Evolutionary conservation across 2,797 vertebrate genomes (phyloP).

Genomic region (Falco novaeseelandiae): DNA sequence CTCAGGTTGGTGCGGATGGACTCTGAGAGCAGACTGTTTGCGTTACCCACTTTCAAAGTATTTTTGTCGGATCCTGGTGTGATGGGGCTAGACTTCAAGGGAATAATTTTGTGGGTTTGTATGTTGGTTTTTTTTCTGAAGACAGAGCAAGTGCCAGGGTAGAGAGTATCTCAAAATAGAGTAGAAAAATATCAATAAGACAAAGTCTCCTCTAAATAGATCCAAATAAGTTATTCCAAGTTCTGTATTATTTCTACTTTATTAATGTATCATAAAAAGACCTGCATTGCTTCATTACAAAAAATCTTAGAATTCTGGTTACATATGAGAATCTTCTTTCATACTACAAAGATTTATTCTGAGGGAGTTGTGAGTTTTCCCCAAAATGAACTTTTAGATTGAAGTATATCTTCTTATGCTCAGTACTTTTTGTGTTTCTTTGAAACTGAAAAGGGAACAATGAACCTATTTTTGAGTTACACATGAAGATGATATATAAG

Average conservation of each 20-base stretch:
- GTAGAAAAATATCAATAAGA: background rate
- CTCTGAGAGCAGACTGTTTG: constrained; percentile 22
- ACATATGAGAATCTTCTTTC: background rate
- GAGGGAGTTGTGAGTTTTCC: background rate
- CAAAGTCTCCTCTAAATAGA: background rate
- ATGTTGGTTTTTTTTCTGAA: background rate
- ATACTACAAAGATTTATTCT: background rate
- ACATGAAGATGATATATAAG: background rate
- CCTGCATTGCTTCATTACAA: background rate
- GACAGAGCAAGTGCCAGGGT: background rate
- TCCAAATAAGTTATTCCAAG: background rate
- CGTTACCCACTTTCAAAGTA: constrained; percentile 24
- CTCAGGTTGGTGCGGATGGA: background rate
- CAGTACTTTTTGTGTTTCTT: background rate
- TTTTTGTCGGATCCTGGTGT: background rate
- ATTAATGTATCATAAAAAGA: background rate
- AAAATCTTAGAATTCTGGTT: background rate
- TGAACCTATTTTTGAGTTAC: background rate
- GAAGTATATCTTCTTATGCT: background rate
- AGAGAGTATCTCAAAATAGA: background rate
- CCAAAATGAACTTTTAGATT: background rate
- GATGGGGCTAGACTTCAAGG: background rate
- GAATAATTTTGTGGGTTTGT: background rate
- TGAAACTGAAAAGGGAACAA: background rate
- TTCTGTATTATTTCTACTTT: background rate